Percentiles rank a stretch among this genome's conserved stretches.
These are phyloP conservation scores for Pogonocichla stellata DNA, from an alignment of 2,113 vertebrate genomes.

Conservation along the genomic window DNA sequence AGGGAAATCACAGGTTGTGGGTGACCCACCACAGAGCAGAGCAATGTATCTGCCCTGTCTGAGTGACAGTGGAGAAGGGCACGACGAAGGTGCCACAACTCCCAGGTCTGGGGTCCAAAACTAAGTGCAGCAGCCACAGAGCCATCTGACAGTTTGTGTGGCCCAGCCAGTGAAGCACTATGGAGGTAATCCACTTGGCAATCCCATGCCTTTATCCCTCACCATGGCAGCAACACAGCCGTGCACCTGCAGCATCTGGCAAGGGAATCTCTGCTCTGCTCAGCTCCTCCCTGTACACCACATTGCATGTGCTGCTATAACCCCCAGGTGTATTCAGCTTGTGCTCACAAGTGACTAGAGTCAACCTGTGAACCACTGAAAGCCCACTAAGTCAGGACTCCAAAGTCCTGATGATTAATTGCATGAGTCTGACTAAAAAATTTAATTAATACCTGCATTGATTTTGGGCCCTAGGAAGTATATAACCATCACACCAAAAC, in stretches of 20 bases:
- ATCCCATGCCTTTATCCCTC: not conserved
- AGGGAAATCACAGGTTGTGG: not conserved
- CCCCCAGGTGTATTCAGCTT: not conserved
- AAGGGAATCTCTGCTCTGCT: not conserved
- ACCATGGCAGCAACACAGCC: rapidly evolving
- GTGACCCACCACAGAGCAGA: not conserved
- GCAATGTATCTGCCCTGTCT: not conserved
- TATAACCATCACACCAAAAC: not conserved
- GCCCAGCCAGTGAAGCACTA: not conserved
- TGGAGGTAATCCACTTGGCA: not conserved
- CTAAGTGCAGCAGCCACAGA: not conserved
- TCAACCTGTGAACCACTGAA: not conserved
- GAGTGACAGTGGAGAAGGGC: not conserved
- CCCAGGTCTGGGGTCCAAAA: not conserved
- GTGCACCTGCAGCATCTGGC: not conserved
- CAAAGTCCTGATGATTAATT: not conserved
- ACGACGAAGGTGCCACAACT: not conserved
- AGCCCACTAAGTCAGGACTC: not conserved
- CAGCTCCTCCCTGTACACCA: not conserved
- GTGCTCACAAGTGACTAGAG: not conserved
- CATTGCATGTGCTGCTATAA: not conserved
- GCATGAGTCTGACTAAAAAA: not conserved
- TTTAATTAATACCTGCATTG: not conserved
- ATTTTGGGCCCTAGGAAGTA: not conserved
- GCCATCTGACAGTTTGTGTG: not conserved